Evolutionary conservation across 92 coral and sea anemone species (phyloP), one percentile per base, ranked within the genome.

Genomic region (Diadumene lineata): DNA sequence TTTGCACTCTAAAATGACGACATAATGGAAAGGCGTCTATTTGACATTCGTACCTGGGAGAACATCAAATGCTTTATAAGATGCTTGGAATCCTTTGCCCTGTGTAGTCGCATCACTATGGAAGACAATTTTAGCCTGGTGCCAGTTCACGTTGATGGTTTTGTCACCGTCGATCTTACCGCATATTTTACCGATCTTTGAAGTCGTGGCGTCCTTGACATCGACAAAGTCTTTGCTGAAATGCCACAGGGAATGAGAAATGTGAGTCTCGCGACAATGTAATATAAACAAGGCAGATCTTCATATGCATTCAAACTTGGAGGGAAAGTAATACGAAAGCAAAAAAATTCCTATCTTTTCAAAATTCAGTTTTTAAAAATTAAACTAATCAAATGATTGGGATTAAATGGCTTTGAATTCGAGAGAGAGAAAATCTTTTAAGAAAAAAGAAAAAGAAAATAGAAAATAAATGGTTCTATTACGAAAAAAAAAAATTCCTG

Each of bases 201-300:
- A 50, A 24, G 86, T 82, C 24, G 73, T 68, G 70, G 44, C 71
- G 60, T 82, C 86, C 34, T 62, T 70, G 19, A 82, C 70, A 32
- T 50, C 63, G 21, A 82, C 31, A 55, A 68, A 74, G 72, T 82
- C 86, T 19, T 82, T 82, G 17, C 86, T 82, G 69, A 15, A 43
- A n/a, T n/a, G n/a, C n/a, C n/a, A n/a, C 32, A 79, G 22, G 46
- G n/a, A 2, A 1, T 44, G 19, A 66, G 63, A 50, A 30, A 0
- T 9, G 31, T 22, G 10, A 34, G 17, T 10, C 34, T 74, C 15
- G 7, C 0, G 55, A 65, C 21, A 30, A 50, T 65, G 30, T 7
- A 43, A 48, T 50, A 2, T 24, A 11, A 34, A 23, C 7, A 15
- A 53, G n/a, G n/a, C n/a, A n/a, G n/a, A n/a, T n/a, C n/a, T n/a